Base-by-base conservation (phyloP, 1,140 invertebrate species). In the Papilio dardanus region DNA sequence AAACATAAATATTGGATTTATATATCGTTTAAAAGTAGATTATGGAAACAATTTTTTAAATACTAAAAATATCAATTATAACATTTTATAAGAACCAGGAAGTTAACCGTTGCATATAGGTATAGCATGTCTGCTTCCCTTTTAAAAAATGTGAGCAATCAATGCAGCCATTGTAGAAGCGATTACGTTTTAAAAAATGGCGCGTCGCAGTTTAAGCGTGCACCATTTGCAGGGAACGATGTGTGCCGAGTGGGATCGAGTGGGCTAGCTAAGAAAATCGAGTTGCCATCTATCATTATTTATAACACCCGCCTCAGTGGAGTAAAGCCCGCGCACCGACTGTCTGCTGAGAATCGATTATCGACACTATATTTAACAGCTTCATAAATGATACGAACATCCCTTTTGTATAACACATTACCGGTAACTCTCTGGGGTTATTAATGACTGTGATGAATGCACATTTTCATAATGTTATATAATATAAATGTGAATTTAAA, bases 221-320 rank as follows among this genome's bases (percentile, higher is more conserved):
- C 76, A 77, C 74, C 54, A 74, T 28, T 74, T 71, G 69, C 69
- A 71, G 21, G n/a, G 69, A 71, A 71, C 40, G 69, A 71, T 71
- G 42, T 46, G 69, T 35, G 69, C 67, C 30, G 69, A 24, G 46
- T 37, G 40, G 35, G 35, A 67, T 62, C 54, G 54, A 62, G 54
- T 62, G 54, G 12, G 40, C 33, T 31, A 40, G 66, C 66, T 12
- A 35, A 58, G 58, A 37, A 79, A 71, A 40, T 58, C 69, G 76
- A 71, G 79, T 74, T 65, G 67, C 76, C 81, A 83, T 83, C 82
- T 78, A 83, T 85, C 85, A 86, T 81, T 83, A 78, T 87, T 86
- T 87, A 87, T 85, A 86, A 81, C 81, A 66, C 80, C 77, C 76
- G 33, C 78, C 46, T 74, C 74, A 81, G 67, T 75, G 77, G 77